Conservation (phyloP, 2,113 vertebrate species). For the Pachyramphus minor region DNA sequence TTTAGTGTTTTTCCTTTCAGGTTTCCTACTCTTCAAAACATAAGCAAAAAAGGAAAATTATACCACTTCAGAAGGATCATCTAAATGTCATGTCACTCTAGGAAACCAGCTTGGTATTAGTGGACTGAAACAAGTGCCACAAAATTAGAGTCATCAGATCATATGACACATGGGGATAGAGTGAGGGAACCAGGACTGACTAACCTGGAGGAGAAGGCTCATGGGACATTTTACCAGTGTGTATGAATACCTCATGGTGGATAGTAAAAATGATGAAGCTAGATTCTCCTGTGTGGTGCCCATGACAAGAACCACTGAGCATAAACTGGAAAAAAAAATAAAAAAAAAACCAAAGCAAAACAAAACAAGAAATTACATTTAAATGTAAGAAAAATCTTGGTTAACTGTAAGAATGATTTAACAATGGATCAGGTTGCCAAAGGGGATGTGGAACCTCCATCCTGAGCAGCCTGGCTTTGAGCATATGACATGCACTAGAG, state of each 20-base stretch:
- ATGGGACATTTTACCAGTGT: background rate
- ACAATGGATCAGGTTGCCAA: background rate
- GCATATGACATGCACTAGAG: background rate
- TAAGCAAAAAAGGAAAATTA: background rate
- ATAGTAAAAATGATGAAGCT: background rate
- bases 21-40: background rate
- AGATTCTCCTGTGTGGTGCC: background rate
- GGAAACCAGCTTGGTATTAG: background rate
- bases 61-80: background rate
- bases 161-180: background rate
- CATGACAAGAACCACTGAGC: background rate
- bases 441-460: background rate
- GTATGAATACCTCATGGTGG: background rate
- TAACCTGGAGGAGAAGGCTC: background rate
- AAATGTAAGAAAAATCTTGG: background rate
- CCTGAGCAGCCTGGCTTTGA: background rate
- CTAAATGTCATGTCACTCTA: background rate
- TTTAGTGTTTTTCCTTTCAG: background rate
- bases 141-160: background rate
- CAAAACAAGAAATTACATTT: background rate
- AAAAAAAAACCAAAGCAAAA: background rate
- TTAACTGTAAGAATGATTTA: accelerated
- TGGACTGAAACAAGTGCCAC: background rate
- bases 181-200: background rate
- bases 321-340: background rate